Conservation (phyloP, 2,888 invertebrate species). For the Coelopa pilipes region DNA sequence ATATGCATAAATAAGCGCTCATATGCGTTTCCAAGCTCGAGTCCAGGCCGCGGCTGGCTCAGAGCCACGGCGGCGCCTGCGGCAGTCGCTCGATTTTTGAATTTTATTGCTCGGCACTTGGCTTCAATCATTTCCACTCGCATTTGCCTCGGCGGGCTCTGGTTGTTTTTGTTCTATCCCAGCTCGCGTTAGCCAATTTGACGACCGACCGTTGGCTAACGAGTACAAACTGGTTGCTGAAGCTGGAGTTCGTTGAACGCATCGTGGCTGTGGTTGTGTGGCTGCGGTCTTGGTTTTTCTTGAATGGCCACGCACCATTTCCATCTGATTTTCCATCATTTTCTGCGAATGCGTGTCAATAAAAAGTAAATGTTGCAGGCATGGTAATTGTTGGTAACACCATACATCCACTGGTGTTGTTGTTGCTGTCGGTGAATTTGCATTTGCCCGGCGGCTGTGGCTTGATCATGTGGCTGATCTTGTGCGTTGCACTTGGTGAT, state of each 20-base stretch:
- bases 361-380: slow-evolving; percentile 21
- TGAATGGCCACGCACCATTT: not conserved
- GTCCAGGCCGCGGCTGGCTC: too few relatives aligned
- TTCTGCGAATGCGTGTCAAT: slow-evolving; percentile 20
- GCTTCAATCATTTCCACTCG: not conserved
- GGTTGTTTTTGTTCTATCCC: too few relatives aligned
- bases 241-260: too few relatives aligned
- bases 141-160: not conserved
- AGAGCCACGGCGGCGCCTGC: too few relatives aligned
- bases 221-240: too few relatives aligned
- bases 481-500: slow-evolving; percentile 32
- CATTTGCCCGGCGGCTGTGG: not conserved
- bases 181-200: too few relatives aligned
- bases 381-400: not conserved
- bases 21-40: too few relatives aligned
- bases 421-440: slow-evolving; percentile 12
- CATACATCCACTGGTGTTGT: not conserved
- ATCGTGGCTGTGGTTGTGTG: not conserved
- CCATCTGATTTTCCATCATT: not conserved
- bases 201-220: too few relatives aligned
- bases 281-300: not conserved
- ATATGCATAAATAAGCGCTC: too few relatives aligned
- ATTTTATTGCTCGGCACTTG: slow-evolving; percentile 10
- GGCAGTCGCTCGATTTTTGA: not conserved
- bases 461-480: slow-evolving; percentile 34